phyloP scores from a whole-genome alignment of 2,888 invertebrate species.

The Machimus atricapillus region DNA sequence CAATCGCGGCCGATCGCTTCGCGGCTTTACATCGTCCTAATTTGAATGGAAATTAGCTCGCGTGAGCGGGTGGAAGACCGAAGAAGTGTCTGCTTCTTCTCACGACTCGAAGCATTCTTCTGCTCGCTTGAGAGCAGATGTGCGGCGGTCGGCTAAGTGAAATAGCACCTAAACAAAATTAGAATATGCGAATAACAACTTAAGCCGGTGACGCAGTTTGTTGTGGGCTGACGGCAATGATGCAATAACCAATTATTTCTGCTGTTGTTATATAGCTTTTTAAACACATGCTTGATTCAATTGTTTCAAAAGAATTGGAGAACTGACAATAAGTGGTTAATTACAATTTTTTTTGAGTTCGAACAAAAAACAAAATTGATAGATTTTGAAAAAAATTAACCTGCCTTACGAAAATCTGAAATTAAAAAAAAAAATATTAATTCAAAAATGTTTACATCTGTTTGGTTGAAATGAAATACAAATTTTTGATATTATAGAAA shows the following conservation, averaged over 20 bases:
- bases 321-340: background rate
- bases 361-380: background rate
- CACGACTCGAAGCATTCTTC: background rate
- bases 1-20: background rate
- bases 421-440: too few species aligned
- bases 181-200: background rate
- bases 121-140: background rate
- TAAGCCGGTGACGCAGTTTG: background rate
- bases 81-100: background rate
- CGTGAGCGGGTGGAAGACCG: background rate
- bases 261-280: background rate
- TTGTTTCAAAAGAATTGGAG: background rate
- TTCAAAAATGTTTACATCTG: too few species aligned
- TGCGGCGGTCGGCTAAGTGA: background rate
- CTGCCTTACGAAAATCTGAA: background rate
- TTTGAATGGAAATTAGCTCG: background rate
- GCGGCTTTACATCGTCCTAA: background rate
- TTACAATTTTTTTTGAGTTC: background rate
- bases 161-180: background rate
- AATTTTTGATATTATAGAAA: too few species aligned
- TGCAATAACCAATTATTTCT: background rate
- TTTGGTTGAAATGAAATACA: too few species aligned
- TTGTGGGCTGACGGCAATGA: background rate
- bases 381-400: too few species aligned
- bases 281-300: background rate